Conservation (phyloP, 2,888 invertebrate species). For the Escarpia spicata region DNA sequence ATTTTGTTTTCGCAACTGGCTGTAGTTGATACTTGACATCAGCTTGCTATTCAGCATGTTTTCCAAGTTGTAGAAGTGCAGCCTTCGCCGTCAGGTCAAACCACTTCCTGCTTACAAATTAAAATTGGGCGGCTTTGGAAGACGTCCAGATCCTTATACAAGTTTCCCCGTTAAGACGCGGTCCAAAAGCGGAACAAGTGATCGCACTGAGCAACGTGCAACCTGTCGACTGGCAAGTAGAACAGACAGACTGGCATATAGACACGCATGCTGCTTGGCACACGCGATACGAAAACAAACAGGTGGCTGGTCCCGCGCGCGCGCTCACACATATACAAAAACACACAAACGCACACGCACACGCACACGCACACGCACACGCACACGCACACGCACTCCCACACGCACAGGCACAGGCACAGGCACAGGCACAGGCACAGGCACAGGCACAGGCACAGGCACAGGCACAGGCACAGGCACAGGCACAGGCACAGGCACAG, state of each 20-base stretch:
- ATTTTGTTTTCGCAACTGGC: constrained; percentile 4
- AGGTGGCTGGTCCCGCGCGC: neutral
- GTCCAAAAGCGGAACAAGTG: neutral
- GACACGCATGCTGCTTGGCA: neutral
- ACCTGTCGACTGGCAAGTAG: too few relatives aligned
- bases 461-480: constrained; percentile 21
- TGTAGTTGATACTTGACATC: neutral
- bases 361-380: too few relatives aligned
- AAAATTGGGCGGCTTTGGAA: constrained; percentile 7
- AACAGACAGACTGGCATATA: neutral
- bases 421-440: constrained; percentile 25
- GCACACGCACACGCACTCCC: neutral
- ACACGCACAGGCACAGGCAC: neutral
- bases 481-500: neutral
- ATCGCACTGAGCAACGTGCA: neutral
- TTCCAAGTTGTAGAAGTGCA: too few relatives aligned
- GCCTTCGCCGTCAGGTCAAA: neutral
- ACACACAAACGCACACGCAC: neutral
- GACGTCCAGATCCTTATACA: neutral
- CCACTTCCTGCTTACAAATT: neutral
- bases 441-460: constrained; percentile 24
- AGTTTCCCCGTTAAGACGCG: neutral
- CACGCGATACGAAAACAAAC: neutral
- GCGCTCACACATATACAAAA: neutral
- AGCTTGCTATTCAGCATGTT: neutral